Conservation (phyloP, 64 coral and sea anemone genomes). For the Stichodactyla mertensii region DNA sequence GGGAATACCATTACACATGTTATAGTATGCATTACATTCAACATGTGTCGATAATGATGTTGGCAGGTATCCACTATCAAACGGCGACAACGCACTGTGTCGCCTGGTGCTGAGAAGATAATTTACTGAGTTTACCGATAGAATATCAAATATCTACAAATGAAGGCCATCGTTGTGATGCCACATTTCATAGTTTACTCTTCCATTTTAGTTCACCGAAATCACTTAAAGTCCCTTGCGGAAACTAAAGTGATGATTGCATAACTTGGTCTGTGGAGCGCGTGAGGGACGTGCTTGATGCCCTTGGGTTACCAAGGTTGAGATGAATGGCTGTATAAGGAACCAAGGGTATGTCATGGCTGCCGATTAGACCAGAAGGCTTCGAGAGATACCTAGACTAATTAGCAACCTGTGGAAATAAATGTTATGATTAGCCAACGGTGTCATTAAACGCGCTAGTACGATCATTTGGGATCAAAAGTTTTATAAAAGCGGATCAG, state of each 20-base stretch:
- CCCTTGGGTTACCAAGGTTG: not conserved
- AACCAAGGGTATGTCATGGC: not conserved
- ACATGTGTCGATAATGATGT: not conserved
- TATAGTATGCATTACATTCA: not conserved
- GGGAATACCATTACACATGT: not conserved
- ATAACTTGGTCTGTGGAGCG: not conserved
- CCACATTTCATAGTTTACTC: not conserved
- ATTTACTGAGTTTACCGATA: not conserved
- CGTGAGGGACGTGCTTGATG: not conserved
- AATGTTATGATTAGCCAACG: not conserved
- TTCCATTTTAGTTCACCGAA: not conserved
- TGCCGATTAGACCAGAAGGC: not conserved
- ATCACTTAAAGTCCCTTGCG: not conserved
- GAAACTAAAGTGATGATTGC: not conserved
- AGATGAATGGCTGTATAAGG: not conserved
- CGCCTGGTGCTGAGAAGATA: conserved; percentile 1
- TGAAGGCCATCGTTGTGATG: not conserved
- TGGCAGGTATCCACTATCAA: not conserved
- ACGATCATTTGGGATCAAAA: not conserved
- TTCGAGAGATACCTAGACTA: not conserved
- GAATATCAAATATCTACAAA: not conserved
- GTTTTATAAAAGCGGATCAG: not conserved
- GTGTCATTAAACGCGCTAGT: not conserved
- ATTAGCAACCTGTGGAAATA: not conserved
- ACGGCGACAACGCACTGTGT: not conserved